Evolutionary conservation across 2,888 invertebrate species (phyloP), one percentile per base, ranked within the genome.

Genomic region (Drosophila leonis): DNA sequence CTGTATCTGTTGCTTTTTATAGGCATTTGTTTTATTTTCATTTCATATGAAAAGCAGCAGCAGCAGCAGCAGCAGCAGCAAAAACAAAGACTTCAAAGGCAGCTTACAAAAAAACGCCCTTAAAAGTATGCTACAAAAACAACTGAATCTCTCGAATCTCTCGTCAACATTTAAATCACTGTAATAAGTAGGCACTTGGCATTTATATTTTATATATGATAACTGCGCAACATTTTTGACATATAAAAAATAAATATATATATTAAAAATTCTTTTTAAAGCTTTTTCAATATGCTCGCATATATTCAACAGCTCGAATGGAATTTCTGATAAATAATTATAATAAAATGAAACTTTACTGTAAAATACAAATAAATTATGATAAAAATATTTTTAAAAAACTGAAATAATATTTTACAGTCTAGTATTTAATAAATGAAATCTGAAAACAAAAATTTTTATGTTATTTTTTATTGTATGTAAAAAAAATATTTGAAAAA

Each of bases 1-100:
- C 74, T 76, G 70, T 77, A 88, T 86, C 82, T 85, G 78, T 83
- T 88, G 82, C 82, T 83, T 83, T 85, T 88, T 88, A 86, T 81
- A 65, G 77, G 69, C 79, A 83, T 87, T 88, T 83, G 77, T 72
- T 83, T 86, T 81, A 86, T 82, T 78, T 51, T 57, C 69, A 62
- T 60, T 74, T 63, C 79, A 71, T 64, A 68, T 62, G 52, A 61
- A 44, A 61, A 66, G 12, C 35, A 35, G n/a, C 60, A 44, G 18
- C 42, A 46, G 39, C 60, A 65, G 35, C 31, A 63, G 12, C 41
- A 24, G n/a, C 52, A 42, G n/a, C 42, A 48, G 44, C 57, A 69
- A 33, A 57, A 39, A 24, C 42, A 59, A 54, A 33, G 46, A 54
- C 61, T 59, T 48, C 66, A 55, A 41, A 44, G 20, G 31, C 31